Percentiles rank a stretch among this genome's conserved stretches.
These are phyloP conservation scores for Oryzias javanicus DNA, from an alignment of 2,113 vertebrate genomes.

Conservation along the genomic window DNA sequence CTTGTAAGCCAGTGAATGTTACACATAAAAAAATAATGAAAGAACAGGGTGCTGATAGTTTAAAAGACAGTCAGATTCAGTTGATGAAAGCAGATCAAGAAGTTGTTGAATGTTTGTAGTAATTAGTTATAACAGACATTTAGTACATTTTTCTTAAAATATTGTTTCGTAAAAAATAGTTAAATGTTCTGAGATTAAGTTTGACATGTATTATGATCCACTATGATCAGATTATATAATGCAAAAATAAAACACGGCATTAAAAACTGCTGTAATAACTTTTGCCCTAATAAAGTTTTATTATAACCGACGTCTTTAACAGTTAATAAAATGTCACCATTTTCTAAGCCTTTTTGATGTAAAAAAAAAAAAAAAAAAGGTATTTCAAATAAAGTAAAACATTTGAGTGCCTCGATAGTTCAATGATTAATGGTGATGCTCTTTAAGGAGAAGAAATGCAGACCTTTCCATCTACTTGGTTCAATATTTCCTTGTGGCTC, in stretches of 20 bases:
- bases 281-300: too few species aligned
- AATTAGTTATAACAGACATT: neutral
- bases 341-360: conserved; percentile 1
- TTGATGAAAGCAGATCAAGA: neutral
- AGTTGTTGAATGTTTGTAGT: neutral
- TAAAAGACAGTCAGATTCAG: too few species aligned
- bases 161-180: too few species aligned
- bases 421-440: neutral
- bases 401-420: neutral
- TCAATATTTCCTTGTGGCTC: conserved; percentile 28
- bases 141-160: neutral
- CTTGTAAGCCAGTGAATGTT: too few species aligned
- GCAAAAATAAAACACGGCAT: too few species aligned
- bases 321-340: conserved; percentile 10
- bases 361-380: neutral
- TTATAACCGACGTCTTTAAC: neutral
- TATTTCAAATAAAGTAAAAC: conserved; percentile 15
- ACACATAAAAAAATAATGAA: too few species aligned
- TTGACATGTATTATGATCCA: too few species aligned
- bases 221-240: too few species aligned
- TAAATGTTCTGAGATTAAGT: too few species aligned
- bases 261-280: too few species aligned
- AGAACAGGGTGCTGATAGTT: too few species aligned
- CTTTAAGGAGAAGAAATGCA: conserved; percentile 8
- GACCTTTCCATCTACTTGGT: conserved; percentile 20